phyloP scores from a whole-genome alignment of 2,113 vertebrate species.

The Macquaria australasica region DNA sequence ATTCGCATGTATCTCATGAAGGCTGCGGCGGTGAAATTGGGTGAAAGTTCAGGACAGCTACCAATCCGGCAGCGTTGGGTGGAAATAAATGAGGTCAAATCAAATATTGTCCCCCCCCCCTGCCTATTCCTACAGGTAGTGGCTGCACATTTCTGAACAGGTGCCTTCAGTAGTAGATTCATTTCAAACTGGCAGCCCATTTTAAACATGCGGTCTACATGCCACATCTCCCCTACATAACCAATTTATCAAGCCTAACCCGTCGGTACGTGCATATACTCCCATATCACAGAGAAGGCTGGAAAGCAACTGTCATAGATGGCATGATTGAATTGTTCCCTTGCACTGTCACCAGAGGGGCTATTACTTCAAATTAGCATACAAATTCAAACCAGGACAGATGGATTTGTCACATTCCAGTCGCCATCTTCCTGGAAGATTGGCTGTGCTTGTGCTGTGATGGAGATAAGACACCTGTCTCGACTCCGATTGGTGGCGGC shows the following conservation, averaged over 20 bases:
- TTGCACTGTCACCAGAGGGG: slow-evolving; percentile 87
- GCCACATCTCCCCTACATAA: slow-evolving; percentile 75
- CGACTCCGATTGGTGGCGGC: slow-evolving; percentile 64
- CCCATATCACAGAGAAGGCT: slow-evolving; percentile 78
- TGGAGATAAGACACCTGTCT: slow-evolving; percentile 89
- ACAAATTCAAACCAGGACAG: slow-evolving; percentile 89
- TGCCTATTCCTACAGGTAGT: slow-evolving; percentile 46
- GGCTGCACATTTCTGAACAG: slow-evolving; percentile 66
- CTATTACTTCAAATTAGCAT: slow-evolving; percentile 91
- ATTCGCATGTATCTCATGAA: slow-evolving; percentile 25
- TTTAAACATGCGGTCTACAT: slow-evolving; percentile 79
- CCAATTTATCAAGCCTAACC: slow-evolving; percentile 83
- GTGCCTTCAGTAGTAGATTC: slow-evolving; percentile 64
- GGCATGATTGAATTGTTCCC: slow-evolving; percentile 88
- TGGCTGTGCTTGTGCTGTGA: slow-evolving; percentile 84
- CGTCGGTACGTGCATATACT: slow-evolving; percentile 72
- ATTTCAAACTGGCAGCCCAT: slow-evolving; percentile 76
- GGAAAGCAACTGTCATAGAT: slow-evolving; percentile 84
- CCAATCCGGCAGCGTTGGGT: slow-evolving; percentile 4
- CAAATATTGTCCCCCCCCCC: slow-evolving; percentile 53
- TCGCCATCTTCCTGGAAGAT: slow-evolving; percentile 85
- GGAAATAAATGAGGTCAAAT: slow-evolving; percentile 73
- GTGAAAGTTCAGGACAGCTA: slow-evolving; percentile 56
- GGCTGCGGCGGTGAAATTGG: slow-evolving; percentile 23
- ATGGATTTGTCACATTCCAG: slow-evolving; percentile 90